phyloP scores from a whole-genome alignment of 2,113 vertebrate species.

The Chaetops frenatus region DNA sequence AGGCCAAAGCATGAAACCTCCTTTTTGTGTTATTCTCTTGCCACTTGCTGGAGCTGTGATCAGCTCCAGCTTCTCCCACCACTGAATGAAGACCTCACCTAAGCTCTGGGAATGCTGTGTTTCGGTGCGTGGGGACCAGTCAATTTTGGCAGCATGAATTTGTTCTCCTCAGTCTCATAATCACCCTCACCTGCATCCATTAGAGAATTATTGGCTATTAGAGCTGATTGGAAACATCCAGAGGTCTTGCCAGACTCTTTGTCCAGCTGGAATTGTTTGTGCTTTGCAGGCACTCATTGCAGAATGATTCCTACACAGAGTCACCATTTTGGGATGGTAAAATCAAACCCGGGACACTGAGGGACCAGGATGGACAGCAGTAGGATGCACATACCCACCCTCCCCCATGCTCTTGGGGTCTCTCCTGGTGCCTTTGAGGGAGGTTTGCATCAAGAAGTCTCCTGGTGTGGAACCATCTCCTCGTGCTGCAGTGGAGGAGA shows the following conservation, averaged over 20 bases:
- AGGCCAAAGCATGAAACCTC: neutral
- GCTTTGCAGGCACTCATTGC: neutral
- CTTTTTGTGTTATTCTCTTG: neutral
- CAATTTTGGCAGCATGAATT: neutral
- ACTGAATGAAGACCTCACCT: neutral
- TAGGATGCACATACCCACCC: too few relatives aligned
- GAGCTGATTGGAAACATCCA: neutral
- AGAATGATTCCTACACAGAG: neutral
- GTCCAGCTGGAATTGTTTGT: fast-evolving
- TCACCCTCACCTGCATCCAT: neutral
- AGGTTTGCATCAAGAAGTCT: neutral
- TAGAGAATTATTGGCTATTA: neutral
- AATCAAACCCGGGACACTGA: neutral
- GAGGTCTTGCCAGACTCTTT: neutral
- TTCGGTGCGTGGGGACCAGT: neutral
- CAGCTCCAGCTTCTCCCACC: neutral
- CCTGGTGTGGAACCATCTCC: neutral
- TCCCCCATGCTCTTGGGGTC: neutral
- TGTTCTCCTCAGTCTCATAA: neutral
- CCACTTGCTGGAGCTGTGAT: neutral
- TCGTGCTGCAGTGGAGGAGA: neutral
- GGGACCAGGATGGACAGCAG: neutral
- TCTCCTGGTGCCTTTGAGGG: neutral
- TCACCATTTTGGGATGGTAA: neutral
- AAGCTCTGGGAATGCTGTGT: neutral